Base-by-base conservation (phyloP, 2,888 invertebrate species). In the Lasioglossum figueresi region DNA sequence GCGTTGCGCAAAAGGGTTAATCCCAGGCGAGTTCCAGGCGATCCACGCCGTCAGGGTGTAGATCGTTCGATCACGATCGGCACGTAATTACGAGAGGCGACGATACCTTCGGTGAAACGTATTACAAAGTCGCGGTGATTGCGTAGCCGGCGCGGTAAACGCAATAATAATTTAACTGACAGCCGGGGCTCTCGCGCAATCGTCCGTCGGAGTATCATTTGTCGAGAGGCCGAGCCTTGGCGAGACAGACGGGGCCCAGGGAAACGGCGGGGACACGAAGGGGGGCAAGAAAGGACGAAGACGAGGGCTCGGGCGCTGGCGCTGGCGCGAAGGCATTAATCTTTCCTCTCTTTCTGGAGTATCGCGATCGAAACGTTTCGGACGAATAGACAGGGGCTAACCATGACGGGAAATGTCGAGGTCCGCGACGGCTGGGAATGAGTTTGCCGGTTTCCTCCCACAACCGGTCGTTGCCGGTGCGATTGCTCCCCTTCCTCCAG, bases 391-490 rank as follows among this genome's bases (percentile, higher is more conserved):
- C 90, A 85, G 79, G 83, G 90, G 79, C 48, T 77, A 77, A 88
- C 80, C 83, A 86, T 91, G 91, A 86, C 88, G 90, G 87, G 89
- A 91, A 91, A 92, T 91, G 91, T 90, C 92, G 92, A 92, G 92
- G 91, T 90, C 91, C 92, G 90, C 89, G 84, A 88, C 88, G 88
- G 93, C 93, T 94, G 94, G 94, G 94, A 94, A 94, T 94, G 92
- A 93, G 93, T 91, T 91, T 91, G 92, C 91, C 89, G 88, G 90
- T 92, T 93, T 93, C 94, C 94, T 94, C 94, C 93, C 94, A 94
- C 94, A 94, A 93, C 84, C 85, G 80, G 74, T 87, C 88, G 89
- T 86, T 78, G 87, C 80, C 82, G 72, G 80, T 80, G 59, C 59
- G 27, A 27, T 14, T 66, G 63, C 27, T 66, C 66, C 66, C 66